Evolutionary conservation across 1,140 invertebrate genomes (phyloP), one percentile per base, ranked within the genome.

Genomic region (Drosophila nasuta): DNA sequence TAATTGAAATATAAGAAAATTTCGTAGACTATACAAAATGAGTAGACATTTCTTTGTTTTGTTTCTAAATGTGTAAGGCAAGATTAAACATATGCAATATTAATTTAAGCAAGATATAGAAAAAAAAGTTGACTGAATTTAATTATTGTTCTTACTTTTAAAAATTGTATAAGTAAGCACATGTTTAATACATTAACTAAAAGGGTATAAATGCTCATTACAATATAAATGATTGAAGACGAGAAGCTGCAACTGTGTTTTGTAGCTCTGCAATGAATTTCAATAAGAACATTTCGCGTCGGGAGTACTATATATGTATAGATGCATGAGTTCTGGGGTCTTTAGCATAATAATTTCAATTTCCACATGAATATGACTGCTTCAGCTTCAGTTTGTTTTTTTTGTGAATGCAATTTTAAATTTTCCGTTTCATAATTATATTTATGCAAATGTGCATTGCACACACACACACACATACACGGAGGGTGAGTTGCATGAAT

Each of bases 351-450:
- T 79, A 73, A 71, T 88, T 87, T 88, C 49, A 76, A 82, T 77
- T 88, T 77, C 20, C 59, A 48, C 46, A 63, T 63, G 62, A 71
- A 75, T 71, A 79, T 57, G 30, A n/a, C 30, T 54, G 25, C 25
- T 58, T 20, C 33, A 48, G 7, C n/a, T 52, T 59, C 57, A 38
- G 46, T 54, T 49, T 35, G 15, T 54, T 38, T 63, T 67, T 78
- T 73, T 63, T 60, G 35, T 66, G 77, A 52, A 75, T 83, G 80
- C 83, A 88, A 88, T 88, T 88, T 89, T 72, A 81, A 82, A 88
- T 83, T 75, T 88, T 64, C 77, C 67, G 35, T 77, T 83, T 41
- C 85, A 82, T 88, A 89, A 88, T 88, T 88, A 88, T 88, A 83
- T 88, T 88, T 88, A 88, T 88, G 85, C 83, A 83, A 88, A 87